Evolutionary conservation across 1,140 invertebrate genomes (phyloP).

Genomic region (Bombus huntii): DNA sequence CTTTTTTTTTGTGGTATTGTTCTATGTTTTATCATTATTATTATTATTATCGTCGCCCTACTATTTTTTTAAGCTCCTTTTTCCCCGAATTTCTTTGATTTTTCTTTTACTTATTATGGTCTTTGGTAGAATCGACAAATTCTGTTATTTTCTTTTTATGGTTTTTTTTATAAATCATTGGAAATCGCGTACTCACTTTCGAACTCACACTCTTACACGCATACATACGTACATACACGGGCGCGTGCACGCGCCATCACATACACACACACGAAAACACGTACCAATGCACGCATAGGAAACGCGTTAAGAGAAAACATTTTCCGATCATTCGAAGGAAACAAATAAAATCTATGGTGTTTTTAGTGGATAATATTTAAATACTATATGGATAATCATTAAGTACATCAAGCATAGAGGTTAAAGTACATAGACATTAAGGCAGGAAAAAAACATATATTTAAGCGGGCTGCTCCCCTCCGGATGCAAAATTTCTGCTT

Average conservation of each 20-base stretch:
- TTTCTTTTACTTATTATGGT: constrained; percentile 29
- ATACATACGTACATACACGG: constrained; percentile 17
- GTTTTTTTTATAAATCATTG: constrained; percentile 32
- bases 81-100: constrained; percentile 48
- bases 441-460: constrained; percentile 65
- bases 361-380: constrained; percentile 82
- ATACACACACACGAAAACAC: background rate
- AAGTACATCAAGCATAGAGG: constrained; percentile 80
- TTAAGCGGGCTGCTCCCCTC: constrained; percentile 74
- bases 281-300: background rate
- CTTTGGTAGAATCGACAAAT: constrained; percentile 44
- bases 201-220: constrained; percentile 6
- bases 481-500: constrained; percentile 69
- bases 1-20: background rate
- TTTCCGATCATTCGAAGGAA: constrained; percentile 58
- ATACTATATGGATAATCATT: constrained; percentile 82
- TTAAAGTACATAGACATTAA: constrained; percentile 80
- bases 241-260: constrained; percentile 7
- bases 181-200: constrained; percentile 39
- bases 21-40: constrained; percentile 44
- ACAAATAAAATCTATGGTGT: constrained; percentile 73
- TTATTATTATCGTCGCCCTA: background rate
- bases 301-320: constrained; percentile 35
- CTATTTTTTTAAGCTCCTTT: constrained; percentile 25
- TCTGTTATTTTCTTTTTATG: constrained; percentile 36